Evolutionary conservation across 2,797 vertebrate genomes (phyloP).

Genomic region (Ispidina lecontei): DNA sequence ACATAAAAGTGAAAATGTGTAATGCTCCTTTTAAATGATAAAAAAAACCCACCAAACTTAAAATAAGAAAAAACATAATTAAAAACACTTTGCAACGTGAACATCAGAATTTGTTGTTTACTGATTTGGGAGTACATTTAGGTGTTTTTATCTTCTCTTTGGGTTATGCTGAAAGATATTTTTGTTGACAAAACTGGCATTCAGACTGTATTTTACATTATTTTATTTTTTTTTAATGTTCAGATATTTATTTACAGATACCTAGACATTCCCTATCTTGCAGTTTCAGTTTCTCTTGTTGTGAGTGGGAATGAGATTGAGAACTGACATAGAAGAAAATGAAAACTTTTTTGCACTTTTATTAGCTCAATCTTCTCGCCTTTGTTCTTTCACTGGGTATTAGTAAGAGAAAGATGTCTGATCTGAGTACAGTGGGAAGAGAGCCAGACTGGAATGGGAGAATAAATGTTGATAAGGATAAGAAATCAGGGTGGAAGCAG

Average conservation of each 20-base stretch:
- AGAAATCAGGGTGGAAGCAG: conserved; percentile 1
- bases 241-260: not conserved
- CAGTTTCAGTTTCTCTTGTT: not conserved
- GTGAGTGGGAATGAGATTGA: not conserved
- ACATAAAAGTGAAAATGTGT: not conserved
- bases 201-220: not conserved
- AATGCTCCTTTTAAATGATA: not conserved
- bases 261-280: not conserved
- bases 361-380: not conserved
- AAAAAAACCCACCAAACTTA: not conserved
- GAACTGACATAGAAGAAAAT: not conserved
- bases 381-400: not conserved
- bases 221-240: not conserved
- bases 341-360: not conserved
- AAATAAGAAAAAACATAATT: not conserved
- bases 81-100: not conserved
- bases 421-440: not conserved
- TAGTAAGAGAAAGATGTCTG: not conserved
- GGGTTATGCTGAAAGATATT: not conserved
- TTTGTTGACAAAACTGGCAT: not conserved
- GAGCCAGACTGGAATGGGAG: not conserved
- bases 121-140: not conserved
- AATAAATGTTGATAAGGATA: conserved; percentile 17
- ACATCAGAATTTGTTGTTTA: not conserved
- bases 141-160: not conserved